These are phyloP conservation scores for Byasa hedistus DNA, from an alignment of 2,888 invertebrate species.

Conservation along the genomic window DNA sequence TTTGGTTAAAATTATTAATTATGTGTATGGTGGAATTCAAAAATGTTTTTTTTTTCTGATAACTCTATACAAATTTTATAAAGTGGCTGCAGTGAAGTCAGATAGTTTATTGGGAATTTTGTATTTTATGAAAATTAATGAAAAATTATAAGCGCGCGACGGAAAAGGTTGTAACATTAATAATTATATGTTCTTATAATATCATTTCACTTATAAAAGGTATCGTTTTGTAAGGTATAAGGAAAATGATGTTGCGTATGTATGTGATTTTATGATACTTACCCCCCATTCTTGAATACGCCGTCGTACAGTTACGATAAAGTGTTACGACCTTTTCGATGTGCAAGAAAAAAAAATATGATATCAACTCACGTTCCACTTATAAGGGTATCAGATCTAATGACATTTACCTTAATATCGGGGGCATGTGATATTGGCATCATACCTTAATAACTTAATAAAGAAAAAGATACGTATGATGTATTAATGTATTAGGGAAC, in stretches of 20 bases:
- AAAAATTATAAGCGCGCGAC: background rate
- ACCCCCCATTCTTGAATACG: slow-evolving; percentile 63
- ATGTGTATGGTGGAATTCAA: too few relatives aligned
- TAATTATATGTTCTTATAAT: slow-evolving; percentile 44
- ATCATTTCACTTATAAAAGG: slow-evolving; percentile 24
- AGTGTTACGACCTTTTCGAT: slow-evolving; percentile 55
- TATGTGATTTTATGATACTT: slow-evolving; percentile 70
- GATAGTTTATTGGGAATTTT: too few relatives aligned
- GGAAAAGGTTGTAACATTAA: background rate
- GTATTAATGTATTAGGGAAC: slow-evolving; percentile 26
- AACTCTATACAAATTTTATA: too few relatives aligned
- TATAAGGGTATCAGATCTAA: slow-evolving; percentile 51
- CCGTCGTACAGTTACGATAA: slow-evolving; percentile 68
- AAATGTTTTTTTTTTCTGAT: too few relatives aligned
- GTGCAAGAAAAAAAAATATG: slow-evolving; percentile 54
- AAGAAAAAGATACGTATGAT: slow-evolving; percentile 26
- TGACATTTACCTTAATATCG: slow-evolving; percentile 58
- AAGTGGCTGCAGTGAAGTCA: too few relatives aligned
- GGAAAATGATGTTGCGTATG: slow-evolving; percentile 51
- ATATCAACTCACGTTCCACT: slow-evolving; percentile 45
- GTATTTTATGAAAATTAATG: too few relatives aligned
- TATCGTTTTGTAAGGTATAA: slow-evolving; percentile 56
- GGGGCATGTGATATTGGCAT: slow-evolving; percentile 39
- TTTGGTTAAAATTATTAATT: too few relatives aligned
- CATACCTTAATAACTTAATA: slow-evolving; percentile 29